Conservation (phyloP, 2,888 invertebrate species). For the Colostygia pectinataria region DNA sequence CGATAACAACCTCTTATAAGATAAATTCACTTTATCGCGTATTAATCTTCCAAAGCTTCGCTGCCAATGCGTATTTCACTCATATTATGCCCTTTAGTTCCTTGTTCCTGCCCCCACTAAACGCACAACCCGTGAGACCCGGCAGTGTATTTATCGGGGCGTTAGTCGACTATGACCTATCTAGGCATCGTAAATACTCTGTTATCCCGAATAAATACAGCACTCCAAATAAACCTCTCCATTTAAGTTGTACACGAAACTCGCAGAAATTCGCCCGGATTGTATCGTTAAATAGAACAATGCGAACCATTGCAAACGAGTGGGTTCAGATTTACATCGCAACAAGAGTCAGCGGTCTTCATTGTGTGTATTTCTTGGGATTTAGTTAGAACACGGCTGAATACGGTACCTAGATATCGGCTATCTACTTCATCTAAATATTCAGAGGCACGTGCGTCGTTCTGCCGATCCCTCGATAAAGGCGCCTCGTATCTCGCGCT, state of each 20-base stretch:
- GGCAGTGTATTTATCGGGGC: slow-evolving; percentile 29
- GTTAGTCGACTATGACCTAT: background rate
- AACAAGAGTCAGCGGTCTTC: slow-evolving; percentile 55
- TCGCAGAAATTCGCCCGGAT: slow-evolving; percentile 57
- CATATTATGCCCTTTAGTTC: slow-evolving; percentile 52
- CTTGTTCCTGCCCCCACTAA: slow-evolving; percentile 42
- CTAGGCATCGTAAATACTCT: slow-evolving; percentile 21
- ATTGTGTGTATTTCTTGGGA: slow-evolving; percentile 54
- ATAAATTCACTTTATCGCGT: slow-evolving; percentile 66
- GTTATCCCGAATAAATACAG: slow-evolving; percentile 17
- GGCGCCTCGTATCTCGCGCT: slow-evolving; percentile 68
- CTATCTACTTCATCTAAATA: slow-evolving; percentile 53
- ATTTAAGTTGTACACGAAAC: slow-evolving; percentile 47
- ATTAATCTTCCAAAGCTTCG: slow-evolving; percentile 55
- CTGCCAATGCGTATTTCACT: slow-evolving; percentile 51
- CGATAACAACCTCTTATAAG: slow-evolving; percentile 58
- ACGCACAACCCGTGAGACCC: slow-evolving; percentile 41
- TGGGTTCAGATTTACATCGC: slow-evolving; percentile 63
- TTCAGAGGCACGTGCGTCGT: slow-evolving; percentile 67
- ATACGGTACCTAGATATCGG: slow-evolving; percentile 47
- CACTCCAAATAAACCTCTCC: slow-evolving; percentile 24
- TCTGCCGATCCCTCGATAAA: slow-evolving; percentile 67
- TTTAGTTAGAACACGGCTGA: slow-evolving; percentile 53
- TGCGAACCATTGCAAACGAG: slow-evolving; percentile 60
- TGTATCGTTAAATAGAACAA: slow-evolving; percentile 64